phyloP scores from a whole-genome alignment of 2,113 vertebrate species.

The Takifugu flavidus region DNA sequence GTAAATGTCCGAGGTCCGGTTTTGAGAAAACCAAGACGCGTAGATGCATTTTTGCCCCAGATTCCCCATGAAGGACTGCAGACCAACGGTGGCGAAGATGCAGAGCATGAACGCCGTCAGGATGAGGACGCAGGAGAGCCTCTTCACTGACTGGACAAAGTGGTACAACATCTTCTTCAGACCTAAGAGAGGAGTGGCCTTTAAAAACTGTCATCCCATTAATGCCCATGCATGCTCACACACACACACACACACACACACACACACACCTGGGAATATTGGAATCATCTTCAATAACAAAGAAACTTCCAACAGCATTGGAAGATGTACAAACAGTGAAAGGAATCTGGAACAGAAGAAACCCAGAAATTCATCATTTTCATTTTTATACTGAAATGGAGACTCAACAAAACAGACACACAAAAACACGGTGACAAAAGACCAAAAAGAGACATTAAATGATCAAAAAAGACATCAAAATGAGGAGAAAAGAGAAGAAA shows the following conservation, averaged over 20 bases:
- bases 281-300: slow-evolving; percentile 89
- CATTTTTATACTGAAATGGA: background rate
- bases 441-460: no score
- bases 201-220: background rate
- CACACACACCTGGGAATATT: slow-evolving; percentile 81
- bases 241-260: slow-evolving; percentile 56
- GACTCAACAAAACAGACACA: background rate
- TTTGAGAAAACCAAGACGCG: slow-evolving; percentile 43
- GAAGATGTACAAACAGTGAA: slow-evolving; percentile 81
- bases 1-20: no score
- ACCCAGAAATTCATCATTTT: background rate
- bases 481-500: background rate
- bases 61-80: slow-evolving; percentile 88
- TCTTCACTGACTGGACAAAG: slow-evolving; percentile 86
- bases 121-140: slow-evolving; percentile 83
- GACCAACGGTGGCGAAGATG: slow-evolving; percentile 81
- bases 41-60: slow-evolving; percentile 81
- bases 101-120: slow-evolving; percentile 84
- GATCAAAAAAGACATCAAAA: background rate
- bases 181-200: slow-evolving; percentile 59
- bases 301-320: slow-evolving; percentile 82
- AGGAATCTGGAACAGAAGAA: slow-evolving; percentile 73
- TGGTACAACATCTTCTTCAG: slow-evolving; percentile 85
- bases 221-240: background rate
- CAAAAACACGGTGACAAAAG: no score